These are phyloP conservation scores for Pterostichus madidus DNA, from an alignment of 2,888 invertebrate species.

Conservation along the genomic window DNA sequence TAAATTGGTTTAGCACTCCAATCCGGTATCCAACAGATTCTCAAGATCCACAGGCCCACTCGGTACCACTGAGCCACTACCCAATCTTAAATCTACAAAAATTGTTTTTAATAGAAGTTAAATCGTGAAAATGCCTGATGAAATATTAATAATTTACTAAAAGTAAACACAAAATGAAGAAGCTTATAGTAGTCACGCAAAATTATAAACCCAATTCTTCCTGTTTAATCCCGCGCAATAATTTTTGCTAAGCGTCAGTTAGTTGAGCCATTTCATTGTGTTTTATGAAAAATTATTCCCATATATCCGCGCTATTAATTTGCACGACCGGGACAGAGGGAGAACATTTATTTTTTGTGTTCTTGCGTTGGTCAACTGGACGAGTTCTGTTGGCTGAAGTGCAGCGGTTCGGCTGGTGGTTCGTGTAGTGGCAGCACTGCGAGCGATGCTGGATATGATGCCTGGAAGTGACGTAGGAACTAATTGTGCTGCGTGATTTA, in stretches of 20 bases:
- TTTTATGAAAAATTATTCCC: conserved; percentile 56
- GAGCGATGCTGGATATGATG: conserved; percentile 51
- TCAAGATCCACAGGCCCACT: no score
- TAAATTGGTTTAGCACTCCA: no score
- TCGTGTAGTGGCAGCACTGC: conserved; percentile 47
- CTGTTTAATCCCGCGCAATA: conserved; percentile 45
- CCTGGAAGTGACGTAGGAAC: conserved; percentile 62
- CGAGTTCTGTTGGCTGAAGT: conserved; percentile 20
- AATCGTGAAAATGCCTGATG: no score
- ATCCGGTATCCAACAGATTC: no score
- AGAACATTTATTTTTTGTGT: conserved; percentile 64
- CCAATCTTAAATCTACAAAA: no score
- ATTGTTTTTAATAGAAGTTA: no score
- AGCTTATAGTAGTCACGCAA: neutral
- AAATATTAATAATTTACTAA: no score
- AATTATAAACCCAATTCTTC: conserved; percentile 39
- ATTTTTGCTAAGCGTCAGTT: conserved; percentile 48
- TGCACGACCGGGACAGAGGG: conserved; percentile 27
- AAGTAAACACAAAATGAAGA: no score
- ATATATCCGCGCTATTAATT: conserved; percentile 57
- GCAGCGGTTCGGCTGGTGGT: conserved; percentile 17
- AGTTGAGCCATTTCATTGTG: conserved; percentile 56
- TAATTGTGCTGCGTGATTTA: conserved; percentile 60
- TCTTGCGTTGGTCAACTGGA: conserved; percentile 46
- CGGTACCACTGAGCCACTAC: no score